Conservation (phyloP, 2,888 invertebrate genomes). For the Merodon equestris region DNA sequence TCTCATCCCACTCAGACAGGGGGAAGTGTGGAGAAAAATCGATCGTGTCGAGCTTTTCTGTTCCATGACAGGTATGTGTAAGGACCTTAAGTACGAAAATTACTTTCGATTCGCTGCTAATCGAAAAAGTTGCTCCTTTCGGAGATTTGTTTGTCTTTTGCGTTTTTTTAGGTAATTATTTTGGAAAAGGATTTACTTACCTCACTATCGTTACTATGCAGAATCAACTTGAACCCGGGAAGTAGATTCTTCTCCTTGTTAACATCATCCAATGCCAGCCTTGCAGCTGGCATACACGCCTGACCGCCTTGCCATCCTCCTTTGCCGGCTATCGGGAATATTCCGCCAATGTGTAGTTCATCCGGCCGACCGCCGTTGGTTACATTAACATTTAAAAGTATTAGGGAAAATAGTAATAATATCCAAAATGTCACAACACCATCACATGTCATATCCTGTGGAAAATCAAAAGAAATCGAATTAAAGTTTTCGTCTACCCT, state of each 20-base stretch:
- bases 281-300: conserved; percentile 98
- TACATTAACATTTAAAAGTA: conserved; percentile 75
- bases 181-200: conserved; percentile 81
- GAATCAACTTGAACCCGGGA: conserved; percentile 92
- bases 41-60: too few species aligned
- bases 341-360: conserved; percentile 96
- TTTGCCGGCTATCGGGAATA: conserved; percentile 97
- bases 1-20: too few species aligned
- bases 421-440: conserved; percentile 79
- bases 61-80: too few species aligned
- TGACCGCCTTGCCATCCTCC: conserved; percentile 99
- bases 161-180: conserved; percentile 1
- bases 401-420: conserved; percentile 78
- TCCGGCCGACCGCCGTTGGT: conserved; percentile 79
- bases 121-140: conserved; percentile 38
- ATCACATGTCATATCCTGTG: conserved; percentile 79
- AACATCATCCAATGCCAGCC: conserved; percentile 97
- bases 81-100: conserved; percentile 8
- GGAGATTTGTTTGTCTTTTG: neutral
- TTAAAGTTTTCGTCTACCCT: too few species aligned
- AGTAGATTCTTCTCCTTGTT: conserved; percentile 92
- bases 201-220: conserved; percentile 98
- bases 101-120: conserved; percentile 27
- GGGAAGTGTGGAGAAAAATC: too few species aligned
- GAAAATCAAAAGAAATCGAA: conserved; percentile 62